These are phyloP conservation scores for Hirtodrosophila alboralis DNA, from an alignment of 2,888 invertebrate genomes.

Conservation along the genomic window DNA sequence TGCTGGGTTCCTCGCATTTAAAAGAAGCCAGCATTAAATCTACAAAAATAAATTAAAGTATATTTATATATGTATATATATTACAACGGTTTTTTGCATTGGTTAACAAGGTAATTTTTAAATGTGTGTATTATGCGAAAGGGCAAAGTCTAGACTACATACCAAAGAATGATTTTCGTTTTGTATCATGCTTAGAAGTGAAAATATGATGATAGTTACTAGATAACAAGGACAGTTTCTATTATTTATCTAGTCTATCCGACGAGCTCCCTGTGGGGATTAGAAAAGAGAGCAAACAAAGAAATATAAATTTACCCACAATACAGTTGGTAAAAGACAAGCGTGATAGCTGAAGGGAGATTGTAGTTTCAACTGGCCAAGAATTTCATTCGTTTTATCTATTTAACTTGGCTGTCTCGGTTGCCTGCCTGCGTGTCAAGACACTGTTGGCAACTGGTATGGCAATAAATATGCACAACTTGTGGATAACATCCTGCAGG, in stretches of 20 bases:
- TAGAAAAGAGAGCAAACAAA: not conserved
- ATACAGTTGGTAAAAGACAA: not conserved
- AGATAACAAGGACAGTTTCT: conserved; percentile 8
- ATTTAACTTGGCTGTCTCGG: conserved; percentile 4
- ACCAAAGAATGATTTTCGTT: no score
- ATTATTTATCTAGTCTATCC: conserved; percentile 5
- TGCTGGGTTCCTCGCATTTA: conserved; percentile 37
- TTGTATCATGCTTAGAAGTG: not conserved
- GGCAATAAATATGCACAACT: conserved; percentile 1
- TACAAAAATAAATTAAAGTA: conserved; percentile 2
- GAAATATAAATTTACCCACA: not conserved
- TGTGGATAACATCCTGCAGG: not conserved
- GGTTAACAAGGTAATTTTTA: no score
- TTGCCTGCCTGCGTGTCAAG: conserved; percentile 4
- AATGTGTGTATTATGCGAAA: no score
- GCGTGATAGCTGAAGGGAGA: not conserved
- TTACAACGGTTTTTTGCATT: no score
- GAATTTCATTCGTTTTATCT: conserved; percentile 10
- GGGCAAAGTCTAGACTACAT: no score
- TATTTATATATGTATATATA: no score
- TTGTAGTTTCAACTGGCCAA: not conserved
- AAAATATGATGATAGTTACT: conserved; percentile 14
- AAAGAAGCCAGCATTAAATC: conserved; percentile 42
- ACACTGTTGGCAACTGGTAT: conserved; percentile 14
- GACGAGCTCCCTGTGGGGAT: not conserved